Evolutionary conservation across 1,140 invertebrate genomes (phyloP), one percentile per base, ranked within the genome.

Genomic region (Nomia melanderi): DNA sequence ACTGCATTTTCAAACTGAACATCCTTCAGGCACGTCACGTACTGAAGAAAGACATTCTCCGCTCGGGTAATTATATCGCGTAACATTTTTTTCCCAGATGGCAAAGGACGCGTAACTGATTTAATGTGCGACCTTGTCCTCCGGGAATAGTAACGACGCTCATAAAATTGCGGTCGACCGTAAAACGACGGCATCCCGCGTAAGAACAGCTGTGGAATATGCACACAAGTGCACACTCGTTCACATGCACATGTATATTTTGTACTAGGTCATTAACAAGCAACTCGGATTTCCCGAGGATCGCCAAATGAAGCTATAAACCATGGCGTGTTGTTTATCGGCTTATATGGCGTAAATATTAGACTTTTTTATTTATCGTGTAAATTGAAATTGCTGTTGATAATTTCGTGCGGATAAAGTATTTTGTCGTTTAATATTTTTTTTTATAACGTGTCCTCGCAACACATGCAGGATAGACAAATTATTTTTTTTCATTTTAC

Each of bases 111-210:
- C 59, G 71, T 73, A 53, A 65, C 36, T 23, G 47, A 53, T 39
- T 62, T 53, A 63, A 73, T 7, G 60, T 29, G 20, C 33, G 50
- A 41, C 74, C 74, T 77, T 62, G 74, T 39, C 57, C 66, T 50
- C 20, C 33, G 33, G 36, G 47, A 59, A 57, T 25, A 56, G 70
- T 64, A 78, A 65, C 57, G 39, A 50, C 47, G 59, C 36, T 73
- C 76, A 47, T 78, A 78, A 78, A 78, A 73, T 63, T 64, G 69
- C 60, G 53, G 57, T 33, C 62, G 63, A 69, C 56, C 57, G 71
- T 60, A 31, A 69, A 67, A 66, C 29, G 53, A 62, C 63, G 56
- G 25, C 71, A 23, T 54, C 29, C 56, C 8, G 23, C 41, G 39
- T 25, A 54, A 60, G 33, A 63, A 56, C 44, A 65, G 39, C 62